Evolutionary conservation across 1,140 invertebrate species (phyloP), one percentile per base, ranked within the genome.

Genomic region (Streblospio benedicti): DNA sequence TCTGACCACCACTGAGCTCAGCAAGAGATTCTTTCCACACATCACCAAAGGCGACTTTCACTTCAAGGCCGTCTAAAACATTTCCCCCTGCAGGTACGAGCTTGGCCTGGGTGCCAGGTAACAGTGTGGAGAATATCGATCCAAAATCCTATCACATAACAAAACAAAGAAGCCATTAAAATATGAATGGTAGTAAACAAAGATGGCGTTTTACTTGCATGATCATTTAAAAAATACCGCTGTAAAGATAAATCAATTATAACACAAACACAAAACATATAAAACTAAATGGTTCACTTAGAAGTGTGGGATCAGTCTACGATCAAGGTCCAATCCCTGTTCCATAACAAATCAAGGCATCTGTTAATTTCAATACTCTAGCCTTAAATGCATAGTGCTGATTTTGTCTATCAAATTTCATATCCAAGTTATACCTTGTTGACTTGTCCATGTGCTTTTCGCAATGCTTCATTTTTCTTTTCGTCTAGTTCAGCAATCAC

Each of bases 1-100:
- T 84, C 79, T 98, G 93, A 1, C 95, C 96, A 57, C 96, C 96
- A 59, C 92, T 97, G 49, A 99, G 80, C 81, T 99, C 96, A 57
- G 86, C 86, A 28, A 99, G 81, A 12, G 89, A 93, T 64, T 99
- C 94, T 78, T 99, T 99, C 91, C 93, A 98, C 0, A 91, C 83
- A 53, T 86, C 85, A 66, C 93, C 93, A 77, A 99, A 94, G 1
- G 87, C 89, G 20, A 98, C 89, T 76, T 90, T 90, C 9, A 96
- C 87, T 81, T 97, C 91, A 1, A 98, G 79, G 16, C 94, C 94
- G 64, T 93, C 86, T 0, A 90, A 79, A 2, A 94, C 85, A 6
- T 83, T 69, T 64, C 83, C 81, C 16, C 86, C 86, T 44, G 85
- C 83, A 0, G 87, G 85, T 62, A 84, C 82, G 2, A 99, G 81